Evolutionary conservation across 2,888 invertebrate genomes (phyloP), one percentile per base, ranked within the genome.

Genomic region (Julus scandinavius): DNA sequence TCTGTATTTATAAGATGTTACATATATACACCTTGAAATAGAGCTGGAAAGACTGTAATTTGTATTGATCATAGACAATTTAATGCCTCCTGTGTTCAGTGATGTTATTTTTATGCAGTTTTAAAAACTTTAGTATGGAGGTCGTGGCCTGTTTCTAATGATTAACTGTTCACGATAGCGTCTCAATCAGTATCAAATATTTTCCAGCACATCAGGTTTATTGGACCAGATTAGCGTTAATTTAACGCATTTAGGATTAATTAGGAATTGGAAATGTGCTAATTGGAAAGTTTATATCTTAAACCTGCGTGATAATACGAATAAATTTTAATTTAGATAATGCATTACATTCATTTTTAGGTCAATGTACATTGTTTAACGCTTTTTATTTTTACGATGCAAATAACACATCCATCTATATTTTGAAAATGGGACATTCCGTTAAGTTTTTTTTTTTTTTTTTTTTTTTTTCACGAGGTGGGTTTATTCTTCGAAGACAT

Each of bases 261-360:
- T 72, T 72, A 72, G 72, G 72, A 72, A 72, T 29, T 72, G 20
- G 72, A 72, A 72, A 72, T 72, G 20, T 72, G 72, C 72, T 72
- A 72, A 72, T 72, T 72, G 13, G 72, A 29, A n/a, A n/a, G 17
- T 72, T 72, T 72, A 72, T 29, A 72, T 1, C 72, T 20, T 20
- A 20, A 72, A 72, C 72, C 72, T 72, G 72, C 63, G 17, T 9
- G 17, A 72, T 72, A 72, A 20, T 4, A 72, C 4, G 72, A 20
- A 72, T 72, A 72, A 72, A 72, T 72, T 20, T 2, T 20, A 29
- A 72, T 72, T 29, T n/a, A 72, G 72, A 72, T 72, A 72, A 72
- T 9, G 9, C 29, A 72, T 72, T n/a, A 63, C n/a, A n/a, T n/a
- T 4, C 15, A 63, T n/a, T 45, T 45, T 29, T 72, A 72, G 72